Evolutionary conservation across 2,888 invertebrate genomes (phyloP).

Genomic region (Epinotia brunnichana): DNA sequence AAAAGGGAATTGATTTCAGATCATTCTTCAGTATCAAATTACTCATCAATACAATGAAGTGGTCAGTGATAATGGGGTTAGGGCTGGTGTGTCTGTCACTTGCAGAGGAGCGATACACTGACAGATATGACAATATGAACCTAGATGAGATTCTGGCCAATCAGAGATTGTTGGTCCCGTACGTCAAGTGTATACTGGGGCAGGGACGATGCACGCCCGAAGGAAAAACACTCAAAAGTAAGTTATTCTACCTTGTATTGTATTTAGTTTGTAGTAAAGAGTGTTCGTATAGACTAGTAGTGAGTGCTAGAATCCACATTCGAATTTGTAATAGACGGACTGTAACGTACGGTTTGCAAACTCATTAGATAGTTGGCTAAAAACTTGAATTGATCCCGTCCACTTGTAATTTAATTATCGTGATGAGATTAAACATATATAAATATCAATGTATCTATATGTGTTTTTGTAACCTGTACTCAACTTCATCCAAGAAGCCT

Average conservation of each 20-base stretch:
- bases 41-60: conserved; percentile 52
- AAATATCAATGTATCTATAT: no score
- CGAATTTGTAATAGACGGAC: no score
- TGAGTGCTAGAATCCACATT: no score
- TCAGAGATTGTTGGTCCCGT: conserved; percentile 85
- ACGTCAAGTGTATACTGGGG: conserved; percentile 85
- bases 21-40: conserved; percentile 11
- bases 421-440: no score
- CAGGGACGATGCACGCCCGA: conserved; percentile 84
- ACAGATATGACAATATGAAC: conserved; percentile 86
- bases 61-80: conserved; percentile 41
- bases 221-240: conserved; percentile 85
- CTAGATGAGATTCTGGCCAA: conserved; percentile 85
- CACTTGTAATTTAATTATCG: no score
- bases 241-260: conserved; percentile 49
- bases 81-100: conserved; percentile 36
- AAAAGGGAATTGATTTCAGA: conserved; percentile 25
- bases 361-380: no score
- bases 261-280: no score
- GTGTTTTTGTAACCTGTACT: no score
- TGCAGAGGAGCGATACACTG: conserved; percentile 67
- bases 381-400: no score
- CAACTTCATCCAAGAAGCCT: no score
- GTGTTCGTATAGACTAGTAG: no score
- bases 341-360: no score